These are phyloP conservation scores for Origma solitaria DNA, from an alignment of 2,113 vertebrate species.

Conservation along the genomic window DNA sequence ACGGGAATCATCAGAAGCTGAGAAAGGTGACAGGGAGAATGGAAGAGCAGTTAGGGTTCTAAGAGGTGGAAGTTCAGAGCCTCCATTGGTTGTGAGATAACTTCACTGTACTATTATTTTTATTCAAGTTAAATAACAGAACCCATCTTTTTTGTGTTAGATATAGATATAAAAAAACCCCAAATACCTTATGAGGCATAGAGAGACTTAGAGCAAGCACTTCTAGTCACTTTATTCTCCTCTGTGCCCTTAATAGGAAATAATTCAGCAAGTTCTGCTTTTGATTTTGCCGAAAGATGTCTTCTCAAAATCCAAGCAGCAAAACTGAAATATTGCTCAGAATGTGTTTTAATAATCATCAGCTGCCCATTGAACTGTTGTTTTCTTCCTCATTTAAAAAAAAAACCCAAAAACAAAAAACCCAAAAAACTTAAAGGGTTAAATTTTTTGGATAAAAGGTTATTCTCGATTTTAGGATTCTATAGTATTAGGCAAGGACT, in stretches of 20 bases:
- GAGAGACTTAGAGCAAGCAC: neutral
- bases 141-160: neutral
- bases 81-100: neutral
- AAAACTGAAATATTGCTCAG: neutral
- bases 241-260: neutral
- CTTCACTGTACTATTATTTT: neutral
- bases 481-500: neutral
- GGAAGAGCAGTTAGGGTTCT: neutral
- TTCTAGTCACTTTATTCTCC: neutral
- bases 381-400: neutral
- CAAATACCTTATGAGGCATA: neutral
- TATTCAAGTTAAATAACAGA: neutral
- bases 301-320: neutral
- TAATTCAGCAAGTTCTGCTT: neutral
- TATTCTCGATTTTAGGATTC: neutral
- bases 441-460: neutral
- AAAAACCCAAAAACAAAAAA: neutral
- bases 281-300: neutral
- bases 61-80: neutral
- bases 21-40: neutral
- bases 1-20: neutral
- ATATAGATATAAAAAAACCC: neutral
- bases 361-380: neutral
- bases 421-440: neutral
- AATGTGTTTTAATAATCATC: neutral